Evolutionary conservation across 1,140 invertebrate species (phyloP).

Genomic region (Aricia agestis): DNA sequence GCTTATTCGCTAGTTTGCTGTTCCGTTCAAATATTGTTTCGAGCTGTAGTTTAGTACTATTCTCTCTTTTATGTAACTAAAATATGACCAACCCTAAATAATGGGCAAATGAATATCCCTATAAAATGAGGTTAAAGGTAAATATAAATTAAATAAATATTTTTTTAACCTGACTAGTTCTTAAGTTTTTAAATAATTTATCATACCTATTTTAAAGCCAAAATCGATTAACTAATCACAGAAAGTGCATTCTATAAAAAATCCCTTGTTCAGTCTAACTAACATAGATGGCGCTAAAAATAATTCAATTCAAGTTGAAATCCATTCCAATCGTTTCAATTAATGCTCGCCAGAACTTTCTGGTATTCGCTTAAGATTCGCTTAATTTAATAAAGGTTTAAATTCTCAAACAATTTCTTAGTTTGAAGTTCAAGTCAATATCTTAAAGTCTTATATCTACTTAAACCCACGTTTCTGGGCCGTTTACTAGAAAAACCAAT

Average conservation of each 20-base stretch:
- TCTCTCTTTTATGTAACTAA: background rate
- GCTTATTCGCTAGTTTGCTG: background rate
- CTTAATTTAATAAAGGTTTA: background rate
- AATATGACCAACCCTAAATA: too few relatives aligned
- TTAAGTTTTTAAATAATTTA: too few relatives aligned
- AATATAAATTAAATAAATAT: too few relatives aligned
- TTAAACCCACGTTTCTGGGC: background rate
- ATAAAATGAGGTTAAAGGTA: too few relatives aligned
- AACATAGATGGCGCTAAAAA: background rate
- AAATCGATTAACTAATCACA: too few relatives aligned
- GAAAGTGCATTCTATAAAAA: too few relatives aligned
- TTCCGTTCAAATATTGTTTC: background rate
- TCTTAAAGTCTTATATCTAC: background rate
- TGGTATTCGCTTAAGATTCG: conserved; percentile 1
- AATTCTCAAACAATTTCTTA: background rate
- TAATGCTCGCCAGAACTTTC: background rate
- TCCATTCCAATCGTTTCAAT: conserved; percentile 8
- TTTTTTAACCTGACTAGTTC: too few relatives aligned
- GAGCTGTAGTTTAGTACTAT: background rate
- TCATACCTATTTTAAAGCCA: too few relatives aligned
- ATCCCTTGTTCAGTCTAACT: too few relatives aligned
- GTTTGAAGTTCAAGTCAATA: background rate
- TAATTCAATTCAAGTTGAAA: background rate
- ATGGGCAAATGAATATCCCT: too few relatives aligned
- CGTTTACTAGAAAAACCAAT: too few relatives aligned